Conservation (phyloP, 2,113 vertebrate genomes). For the Dunckerocampus dactyliophorus region DNA sequence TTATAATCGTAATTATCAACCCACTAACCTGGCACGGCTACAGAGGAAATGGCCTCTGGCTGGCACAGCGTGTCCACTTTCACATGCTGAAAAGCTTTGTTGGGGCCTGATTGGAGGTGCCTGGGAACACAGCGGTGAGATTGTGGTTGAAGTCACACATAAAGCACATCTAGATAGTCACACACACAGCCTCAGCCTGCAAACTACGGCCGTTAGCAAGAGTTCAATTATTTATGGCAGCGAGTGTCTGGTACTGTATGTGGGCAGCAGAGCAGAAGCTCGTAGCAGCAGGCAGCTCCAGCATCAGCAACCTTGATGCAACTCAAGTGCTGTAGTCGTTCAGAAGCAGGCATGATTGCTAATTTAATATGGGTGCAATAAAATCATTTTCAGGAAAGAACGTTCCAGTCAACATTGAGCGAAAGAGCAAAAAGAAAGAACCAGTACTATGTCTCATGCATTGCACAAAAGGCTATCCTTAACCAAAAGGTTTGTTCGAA, state of each 20-base stretch:
- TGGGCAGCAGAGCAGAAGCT: constrained; percentile 47
- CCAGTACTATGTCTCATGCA: no score
- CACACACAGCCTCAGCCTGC: constrained; percentile 11
- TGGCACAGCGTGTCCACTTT: constrained; percentile 94
- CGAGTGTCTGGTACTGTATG: constrained; percentile 20
- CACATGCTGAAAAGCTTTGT: constrained; percentile 90
- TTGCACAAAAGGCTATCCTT: no score
- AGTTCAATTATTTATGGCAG: constrained; percentile 60
- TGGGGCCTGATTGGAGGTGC: constrained; percentile 84
- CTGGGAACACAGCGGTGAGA: constrained; percentile 60
- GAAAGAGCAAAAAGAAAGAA: no score
- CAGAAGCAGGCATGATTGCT: constrained; percentile 16
- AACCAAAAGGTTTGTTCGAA: no score
- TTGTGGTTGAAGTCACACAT: neutral
- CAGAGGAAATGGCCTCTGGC: constrained; percentile 83
- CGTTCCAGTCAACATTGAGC: no score
- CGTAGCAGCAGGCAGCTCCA: constrained; percentile 31
- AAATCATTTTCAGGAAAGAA: no score
- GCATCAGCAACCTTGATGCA: constrained; percentile 44
- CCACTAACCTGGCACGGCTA: constrained; percentile 88
- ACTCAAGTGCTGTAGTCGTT: constrained; percentile 28
- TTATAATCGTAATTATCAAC: neutral
- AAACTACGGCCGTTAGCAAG: constrained; percentile 33
- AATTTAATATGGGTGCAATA: constrained; percentile 44
- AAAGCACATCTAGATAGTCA: neutral